phyloP scores from a whole-genome alignment of 2,888 invertebrate species.

The Hoplodrina ambigua region DNA sequence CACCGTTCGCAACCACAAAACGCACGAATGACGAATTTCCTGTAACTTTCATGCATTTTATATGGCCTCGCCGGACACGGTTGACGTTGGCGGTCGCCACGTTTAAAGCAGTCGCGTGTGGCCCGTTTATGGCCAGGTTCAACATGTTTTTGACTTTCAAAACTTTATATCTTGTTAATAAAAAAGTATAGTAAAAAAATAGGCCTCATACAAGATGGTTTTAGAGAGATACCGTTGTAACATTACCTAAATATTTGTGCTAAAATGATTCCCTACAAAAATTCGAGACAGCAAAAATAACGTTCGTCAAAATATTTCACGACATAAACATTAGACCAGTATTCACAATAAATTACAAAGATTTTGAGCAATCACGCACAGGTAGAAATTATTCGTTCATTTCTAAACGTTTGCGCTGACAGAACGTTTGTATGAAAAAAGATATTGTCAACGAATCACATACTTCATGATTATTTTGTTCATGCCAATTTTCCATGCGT shows the following conservation, averaged over 20 bases:
- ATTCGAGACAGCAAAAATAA: conserved; percentile 57
- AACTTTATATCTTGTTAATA: conserved; percentile 21
- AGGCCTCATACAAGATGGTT: conserved; percentile 62
- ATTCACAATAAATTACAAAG: conserved; percentile 75
- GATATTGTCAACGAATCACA: neutral
- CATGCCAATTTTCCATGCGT: conserved; percentile 10
- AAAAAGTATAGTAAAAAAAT: conserved; percentile 50
- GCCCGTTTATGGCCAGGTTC: too few relatives aligned
- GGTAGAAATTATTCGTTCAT: conserved; percentile 55
- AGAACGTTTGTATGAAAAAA: conserved; percentile 33
- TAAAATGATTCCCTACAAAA: conserved; percentile 56
- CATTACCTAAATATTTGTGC: conserved; percentile 66
- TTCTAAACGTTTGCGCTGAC: conserved; percentile 40
- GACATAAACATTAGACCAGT: conserved; percentile 73
- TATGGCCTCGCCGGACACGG: too few relatives aligned
- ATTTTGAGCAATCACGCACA: conserved; percentile 78
- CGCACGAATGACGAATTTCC: too few relatives aligned
- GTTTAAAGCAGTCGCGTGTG: too few relatives aligned
- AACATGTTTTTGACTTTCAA: conserved; percentile 19
- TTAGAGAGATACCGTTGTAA: conserved; percentile 49
- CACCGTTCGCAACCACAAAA: too few relatives aligned
- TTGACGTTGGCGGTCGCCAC: too few relatives aligned
- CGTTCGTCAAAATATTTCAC: conserved; percentile 51
- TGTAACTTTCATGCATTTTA: too few relatives aligned
- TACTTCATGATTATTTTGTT: conserved; percentile 2